These are phyloP conservation scores for Cyphomyrus plagiostoma DNA, from an alignment of 2,113 vertebrate species.

Conservation along the genomic window DNA sequence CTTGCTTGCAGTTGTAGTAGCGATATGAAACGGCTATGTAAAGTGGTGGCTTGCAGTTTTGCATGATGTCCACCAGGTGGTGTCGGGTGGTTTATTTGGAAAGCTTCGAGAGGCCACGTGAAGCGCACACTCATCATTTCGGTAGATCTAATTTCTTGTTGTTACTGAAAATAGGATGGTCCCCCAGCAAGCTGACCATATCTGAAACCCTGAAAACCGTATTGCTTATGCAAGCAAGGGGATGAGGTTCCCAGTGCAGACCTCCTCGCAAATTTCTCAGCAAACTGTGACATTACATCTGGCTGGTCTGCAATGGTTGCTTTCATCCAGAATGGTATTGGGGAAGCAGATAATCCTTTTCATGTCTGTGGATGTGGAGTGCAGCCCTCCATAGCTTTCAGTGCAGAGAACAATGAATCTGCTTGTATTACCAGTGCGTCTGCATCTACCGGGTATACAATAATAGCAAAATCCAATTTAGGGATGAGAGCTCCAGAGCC, in stretches of 20 bases:
- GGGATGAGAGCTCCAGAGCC: background rate
- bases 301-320: background rate
- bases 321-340: background rate
- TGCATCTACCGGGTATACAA: background rate
- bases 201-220: constrained; percentile 37
- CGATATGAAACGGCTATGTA: background rate
- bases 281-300: background rate
- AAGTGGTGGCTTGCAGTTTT: background rate
- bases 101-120: constrained; percentile 26
- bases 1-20: background rate
- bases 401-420: background rate
- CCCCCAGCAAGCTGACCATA: constrained; percentile 33
- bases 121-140: constrained; percentile 49
- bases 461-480: background rate
- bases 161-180: constrained; percentile 55
- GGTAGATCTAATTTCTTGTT: constrained; percentile 53
- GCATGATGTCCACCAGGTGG: constrained; percentile 33
- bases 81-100: background rate
- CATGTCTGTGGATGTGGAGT: background rate
- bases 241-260: constrained; percentile 36
- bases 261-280: constrained; percentile 18
- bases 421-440: background rate
- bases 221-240: constrained; percentile 34
- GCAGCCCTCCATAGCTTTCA: background rate
- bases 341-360: background rate